Evolutionary conservation across 2,113 vertebrate species (phyloP).

Genomic region (Macrotis lagotis): DNA sequence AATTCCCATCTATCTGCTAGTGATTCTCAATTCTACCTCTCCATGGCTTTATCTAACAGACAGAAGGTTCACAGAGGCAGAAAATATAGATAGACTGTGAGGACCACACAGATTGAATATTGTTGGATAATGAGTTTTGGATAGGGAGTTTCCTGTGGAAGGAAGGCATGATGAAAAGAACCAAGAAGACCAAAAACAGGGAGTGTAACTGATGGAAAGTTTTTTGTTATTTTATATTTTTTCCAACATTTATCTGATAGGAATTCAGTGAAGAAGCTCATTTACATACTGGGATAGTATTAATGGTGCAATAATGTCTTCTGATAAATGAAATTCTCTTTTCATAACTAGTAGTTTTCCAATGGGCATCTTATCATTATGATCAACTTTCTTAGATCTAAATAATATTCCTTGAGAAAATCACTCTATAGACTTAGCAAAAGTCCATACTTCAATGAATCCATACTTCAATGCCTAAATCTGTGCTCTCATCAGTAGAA

Average conservation of each 20-base stretch:
- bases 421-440: not conserved
- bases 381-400: not conserved
- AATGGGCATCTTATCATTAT: not conserved
- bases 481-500: not conserved
- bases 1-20: not conserved
- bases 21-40: not conserved
- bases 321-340: not conserved
- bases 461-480: not conserved
- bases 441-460: not conserved
- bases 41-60: not conserved
- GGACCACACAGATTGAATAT: not conserved
- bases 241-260: not conserved
- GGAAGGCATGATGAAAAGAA: not conserved
- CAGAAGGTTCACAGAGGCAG: not conserved
- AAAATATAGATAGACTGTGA: not conserved
- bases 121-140: not conserved
- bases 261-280: not conserved
- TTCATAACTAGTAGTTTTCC: not conserved
- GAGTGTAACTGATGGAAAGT: not conserved
- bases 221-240: not conserved
- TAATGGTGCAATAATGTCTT: not conserved
- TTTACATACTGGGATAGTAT: not conserved
- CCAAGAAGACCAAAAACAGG: not conserved
- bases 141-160: not conserved
- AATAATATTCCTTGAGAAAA: not conserved